phyloP scores from a whole-genome alignment of 2,113 vertebrate genomes.

The Progne subis region DNA sequence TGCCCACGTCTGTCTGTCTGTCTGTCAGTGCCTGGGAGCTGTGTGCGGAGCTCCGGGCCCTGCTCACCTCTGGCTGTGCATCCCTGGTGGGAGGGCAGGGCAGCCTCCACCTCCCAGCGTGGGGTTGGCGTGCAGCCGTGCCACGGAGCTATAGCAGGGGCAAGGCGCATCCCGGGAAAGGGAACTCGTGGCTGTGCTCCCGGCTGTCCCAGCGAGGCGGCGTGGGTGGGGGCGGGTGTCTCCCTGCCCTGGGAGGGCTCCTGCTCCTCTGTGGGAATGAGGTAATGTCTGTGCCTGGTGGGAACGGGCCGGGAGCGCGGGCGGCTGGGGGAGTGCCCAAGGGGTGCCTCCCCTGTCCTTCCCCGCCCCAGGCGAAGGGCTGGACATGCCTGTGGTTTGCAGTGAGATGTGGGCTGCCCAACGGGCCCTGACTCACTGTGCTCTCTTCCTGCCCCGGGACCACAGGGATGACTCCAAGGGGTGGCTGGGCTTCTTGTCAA shows the following conservation, averaged over 20 bases:
- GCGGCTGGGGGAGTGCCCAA: background rate
- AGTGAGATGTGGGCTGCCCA: background rate
- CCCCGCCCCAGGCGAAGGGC: background rate
- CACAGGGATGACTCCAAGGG: background rate
- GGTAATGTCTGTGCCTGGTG: conserved; percentile 62
- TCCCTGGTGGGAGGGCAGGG: background rate
- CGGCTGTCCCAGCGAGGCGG: rapidly evolving
- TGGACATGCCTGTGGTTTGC: conserved; percentile 35
- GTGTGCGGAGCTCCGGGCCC: rapidly evolving
- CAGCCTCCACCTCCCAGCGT: background rate
- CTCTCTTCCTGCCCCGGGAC: background rate
- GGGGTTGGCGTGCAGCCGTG: rapidly evolving
- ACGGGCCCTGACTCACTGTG: background rate
- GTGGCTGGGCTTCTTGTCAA: background rate
- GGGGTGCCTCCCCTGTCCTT: background rate
- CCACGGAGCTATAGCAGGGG: rapidly evolving
- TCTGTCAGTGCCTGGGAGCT: conserved; percentile 26
- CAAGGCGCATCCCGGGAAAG: rapidly evolving
- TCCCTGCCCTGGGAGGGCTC: conserved; percentile 1
- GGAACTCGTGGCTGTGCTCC: background rate
- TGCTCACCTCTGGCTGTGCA: background rate
- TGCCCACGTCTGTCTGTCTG: conserved; percentile 25
- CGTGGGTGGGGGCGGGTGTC: background rate
- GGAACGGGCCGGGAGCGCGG: background rate
- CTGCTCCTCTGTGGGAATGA: conserved; percentile 30